Base-by-base conservation (phyloP, 2,797 vertebrate genomes). In the Sarcoramphus papa region DNA sequence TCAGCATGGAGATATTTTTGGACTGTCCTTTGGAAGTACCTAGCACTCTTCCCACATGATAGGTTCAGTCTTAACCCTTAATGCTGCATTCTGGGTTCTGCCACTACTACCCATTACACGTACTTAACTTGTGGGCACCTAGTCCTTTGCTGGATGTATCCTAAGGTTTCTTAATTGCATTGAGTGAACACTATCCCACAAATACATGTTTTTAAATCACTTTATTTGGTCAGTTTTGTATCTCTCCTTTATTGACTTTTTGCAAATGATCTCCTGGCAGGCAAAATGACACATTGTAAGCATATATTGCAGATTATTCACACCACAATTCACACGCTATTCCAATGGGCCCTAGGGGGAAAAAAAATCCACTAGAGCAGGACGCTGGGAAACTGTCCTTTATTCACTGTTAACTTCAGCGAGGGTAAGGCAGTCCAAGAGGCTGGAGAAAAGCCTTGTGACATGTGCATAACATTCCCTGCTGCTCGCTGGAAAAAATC, bases 301-400 rank as follows among this genome's bases (percentile, higher is more conserved):
- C 67, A 89, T 82, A 56, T 68, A 90, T 31, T 92, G 77, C 23
- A 81, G 62, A 90, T 95, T 54, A 60, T 92, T 93, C 90, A 76
- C 77, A 87, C 51, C 37, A 53, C 78, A 80, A 77, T 74, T 96
- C 84, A 87, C 86, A 74, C 13, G 48, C 85, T 94, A 57, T 83
- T 92, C 84, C 83, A 88, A 35, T 18, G 72, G 90, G 83, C 86
- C 85, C 65, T 78, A 31, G 47, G 28, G 33, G 81, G 23, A 9
- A 37, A 37, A 67, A 47, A 59, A 72, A 95, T 60, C 74, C 53
- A 23, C 77, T 31, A 30, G 59, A 77, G 67, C 7, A 72, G 74
- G 74, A 64, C 30, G 88, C 67, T 94, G 94, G 88, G 80, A 94
- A 97, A 64, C 15, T 91, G 83, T 87, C 70, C 77, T 95, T 95